These are phyloP conservation scores for Vanessa tameamea DNA, from an alignment of 1,140 invertebrate genomes.

Conservation along the genomic window DNA sequence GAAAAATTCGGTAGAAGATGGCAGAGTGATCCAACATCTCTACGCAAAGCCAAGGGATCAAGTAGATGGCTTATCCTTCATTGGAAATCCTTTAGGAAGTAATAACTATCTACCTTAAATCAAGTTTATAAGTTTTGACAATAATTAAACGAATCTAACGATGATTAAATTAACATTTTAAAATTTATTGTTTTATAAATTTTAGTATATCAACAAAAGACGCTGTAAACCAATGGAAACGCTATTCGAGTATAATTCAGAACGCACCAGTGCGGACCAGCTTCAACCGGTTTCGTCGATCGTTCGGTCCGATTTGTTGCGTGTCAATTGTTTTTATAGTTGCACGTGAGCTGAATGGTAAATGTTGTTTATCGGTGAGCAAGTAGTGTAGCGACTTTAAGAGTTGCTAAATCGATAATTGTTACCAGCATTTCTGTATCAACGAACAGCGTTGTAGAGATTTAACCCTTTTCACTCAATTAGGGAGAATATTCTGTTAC, in stretches of 20 bases:
- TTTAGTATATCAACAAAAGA: background rate
- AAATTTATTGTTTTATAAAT: background rate
- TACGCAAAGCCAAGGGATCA: too few species aligned
- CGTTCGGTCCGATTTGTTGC: slow-evolving; percentile 63
- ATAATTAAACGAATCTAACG: too few species aligned
- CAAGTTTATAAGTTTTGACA: too few species aligned
- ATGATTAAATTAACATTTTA: too few species aligned
- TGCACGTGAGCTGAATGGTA: slow-evolving; percentile 49
- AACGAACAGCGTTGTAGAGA: too few species aligned
- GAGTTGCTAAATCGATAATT: slow-evolving; percentile 4
- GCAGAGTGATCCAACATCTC: too few species aligned
- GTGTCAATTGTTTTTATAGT: slow-evolving; percentile 68
- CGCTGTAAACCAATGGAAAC: slow-evolving; percentile 9
- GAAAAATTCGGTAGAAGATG: too few species aligned
- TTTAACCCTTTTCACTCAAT: too few species aligned
- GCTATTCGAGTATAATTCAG: slow-evolving; percentile 42
- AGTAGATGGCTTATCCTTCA: too few species aligned
- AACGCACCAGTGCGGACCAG: slow-evolving; percentile 43
- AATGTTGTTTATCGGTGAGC: slow-evolving; percentile 10
- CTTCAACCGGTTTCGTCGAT: slow-evolving; percentile 45
- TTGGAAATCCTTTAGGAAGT: too few species aligned
- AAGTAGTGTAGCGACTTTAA: background rate
- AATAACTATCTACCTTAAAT: too few species aligned
- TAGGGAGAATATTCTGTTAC: too few species aligned
- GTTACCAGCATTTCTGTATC: background rate